Evolutionary conservation across 2,113 vertebrate genomes (phyloP).

Genomic region (Tauraco erythrolophus): DNA sequence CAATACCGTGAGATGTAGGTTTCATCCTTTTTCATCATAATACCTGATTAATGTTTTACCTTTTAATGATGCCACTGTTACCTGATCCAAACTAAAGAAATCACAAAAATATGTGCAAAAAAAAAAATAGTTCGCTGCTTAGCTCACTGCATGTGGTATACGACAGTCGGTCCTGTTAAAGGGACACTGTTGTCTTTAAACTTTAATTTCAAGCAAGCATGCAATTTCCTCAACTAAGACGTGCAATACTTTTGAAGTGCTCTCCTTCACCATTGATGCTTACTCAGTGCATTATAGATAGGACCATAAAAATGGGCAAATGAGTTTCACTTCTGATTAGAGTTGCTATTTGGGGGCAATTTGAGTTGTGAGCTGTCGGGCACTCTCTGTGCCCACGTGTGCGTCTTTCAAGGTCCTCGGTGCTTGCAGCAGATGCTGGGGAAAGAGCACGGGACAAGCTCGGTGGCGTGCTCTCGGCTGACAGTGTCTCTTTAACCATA

Average conservation of each 20-base stretch:
- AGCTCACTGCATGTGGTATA: neutral
- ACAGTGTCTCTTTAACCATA: neutral
- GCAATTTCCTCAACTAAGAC: neutral
- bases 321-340: neutral
- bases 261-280: neutral
- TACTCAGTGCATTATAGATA: neutral
- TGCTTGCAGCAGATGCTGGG: neutral
- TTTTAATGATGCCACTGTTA: conserved; percentile 56
- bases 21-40: neutral
- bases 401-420: neutral
- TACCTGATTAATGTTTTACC: neutral
- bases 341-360: neutral
- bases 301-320: neutral
- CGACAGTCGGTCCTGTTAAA: neutral
- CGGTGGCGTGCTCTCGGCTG: neutral
- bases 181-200: neutral
- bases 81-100: neutral
- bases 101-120: neutral
- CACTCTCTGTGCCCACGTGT: neutral
- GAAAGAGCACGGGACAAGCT: neutral
- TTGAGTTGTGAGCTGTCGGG: neutral
- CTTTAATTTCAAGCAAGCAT: neutral
- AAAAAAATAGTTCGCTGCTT: neutral
- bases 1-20: neutral
- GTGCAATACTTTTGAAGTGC: neutral